Conservation (phyloP, 2,888 invertebrate species). For the Anthrax anthrax region DNA sequence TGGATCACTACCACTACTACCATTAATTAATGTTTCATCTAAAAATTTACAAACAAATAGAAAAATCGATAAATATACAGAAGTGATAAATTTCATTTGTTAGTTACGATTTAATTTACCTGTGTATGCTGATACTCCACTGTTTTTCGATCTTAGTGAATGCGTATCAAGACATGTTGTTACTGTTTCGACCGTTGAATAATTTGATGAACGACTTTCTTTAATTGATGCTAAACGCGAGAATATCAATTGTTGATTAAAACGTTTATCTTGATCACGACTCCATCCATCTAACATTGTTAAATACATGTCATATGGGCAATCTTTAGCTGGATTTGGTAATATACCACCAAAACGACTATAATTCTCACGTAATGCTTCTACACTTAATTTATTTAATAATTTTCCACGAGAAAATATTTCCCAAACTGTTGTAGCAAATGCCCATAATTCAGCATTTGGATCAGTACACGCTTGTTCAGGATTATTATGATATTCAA, state of each 20-base stretch:
- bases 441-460: slow-evolving; percentile 79
- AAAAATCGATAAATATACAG: neutral
- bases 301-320: slow-evolving; percentile 59
- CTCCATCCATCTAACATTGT: slow-evolving; percentile 75
- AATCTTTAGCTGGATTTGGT: slow-evolving; percentile 49
- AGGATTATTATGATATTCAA: slow-evolving; percentile 61
- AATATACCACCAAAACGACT: slow-evolving; percentile 40
- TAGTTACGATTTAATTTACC: neutral
- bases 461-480: slow-evolving; percentile 49
- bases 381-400: slow-evolving; percentile 23
- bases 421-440: slow-evolving; percentile 85
- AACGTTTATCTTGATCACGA: slow-evolving; percentile 49
- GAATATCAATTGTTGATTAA: slow-evolving; percentile 71
- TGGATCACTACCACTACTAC: slow-evolving; percentile 8
- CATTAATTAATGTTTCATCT: slow-evolving; percentile 10
- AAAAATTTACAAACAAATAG: neutral
- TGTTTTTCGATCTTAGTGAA: slow-evolving; percentile 7
- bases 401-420: slow-evolving; percentile 67
- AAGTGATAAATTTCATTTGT: neutral
- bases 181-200: slow-evolving; percentile 12
- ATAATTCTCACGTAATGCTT: slow-evolving; percentile 17
- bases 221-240: slow-evolving; percentile 22
- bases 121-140: slow-evolving; percentile 5
- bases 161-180: slow-evolving; percentile 12
- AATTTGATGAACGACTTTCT: slow-evolving; percentile 14